Evolutionary conservation across 2,888 invertebrate species (phyloP).

Genomic region (Ophion slaviceki): DNA sequence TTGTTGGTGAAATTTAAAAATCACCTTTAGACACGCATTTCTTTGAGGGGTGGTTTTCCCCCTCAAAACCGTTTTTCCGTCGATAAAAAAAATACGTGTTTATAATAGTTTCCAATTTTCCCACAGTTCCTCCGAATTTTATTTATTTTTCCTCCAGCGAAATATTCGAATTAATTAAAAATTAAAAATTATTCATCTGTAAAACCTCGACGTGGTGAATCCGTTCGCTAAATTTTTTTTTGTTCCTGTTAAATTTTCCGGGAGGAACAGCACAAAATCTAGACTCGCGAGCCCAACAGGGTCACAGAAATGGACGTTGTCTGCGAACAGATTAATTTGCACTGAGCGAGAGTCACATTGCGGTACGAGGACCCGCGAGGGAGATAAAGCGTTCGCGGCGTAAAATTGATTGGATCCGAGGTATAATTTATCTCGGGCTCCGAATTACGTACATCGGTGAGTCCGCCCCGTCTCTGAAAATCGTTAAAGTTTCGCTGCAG

Average conservation of each 20-base stretch:
- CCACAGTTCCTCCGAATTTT: no score
- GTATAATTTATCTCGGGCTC: conserved; percentile 30
- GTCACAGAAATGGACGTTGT: not conserved
- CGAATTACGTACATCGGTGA: conserved; percentile 14
- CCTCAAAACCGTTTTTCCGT: no score
- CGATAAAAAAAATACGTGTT: no score
- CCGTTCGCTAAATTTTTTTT: not conserved
- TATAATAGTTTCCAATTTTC: no score
- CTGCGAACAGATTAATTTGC: not conserved
- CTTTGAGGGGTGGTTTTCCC: no score
- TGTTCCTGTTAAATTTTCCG: not conserved
- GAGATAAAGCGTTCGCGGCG: conserved; percentile 10
- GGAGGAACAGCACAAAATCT: not conserved
- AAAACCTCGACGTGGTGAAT: no score
- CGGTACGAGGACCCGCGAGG: not conserved
- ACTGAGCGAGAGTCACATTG: not conserved
- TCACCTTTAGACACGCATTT: no score
- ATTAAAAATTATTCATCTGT: no score
- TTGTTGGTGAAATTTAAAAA: no score
- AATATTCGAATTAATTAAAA: no score
- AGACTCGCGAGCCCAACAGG: not conserved
- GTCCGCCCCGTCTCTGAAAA: conserved; percentile 24
- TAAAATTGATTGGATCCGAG: conserved; percentile 35
- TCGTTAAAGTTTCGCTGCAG: conserved; percentile 51
- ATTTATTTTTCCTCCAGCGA: no score